Conservation (phyloP, 1,140 invertebrate genomes). For the Musca domestica region DNA sequence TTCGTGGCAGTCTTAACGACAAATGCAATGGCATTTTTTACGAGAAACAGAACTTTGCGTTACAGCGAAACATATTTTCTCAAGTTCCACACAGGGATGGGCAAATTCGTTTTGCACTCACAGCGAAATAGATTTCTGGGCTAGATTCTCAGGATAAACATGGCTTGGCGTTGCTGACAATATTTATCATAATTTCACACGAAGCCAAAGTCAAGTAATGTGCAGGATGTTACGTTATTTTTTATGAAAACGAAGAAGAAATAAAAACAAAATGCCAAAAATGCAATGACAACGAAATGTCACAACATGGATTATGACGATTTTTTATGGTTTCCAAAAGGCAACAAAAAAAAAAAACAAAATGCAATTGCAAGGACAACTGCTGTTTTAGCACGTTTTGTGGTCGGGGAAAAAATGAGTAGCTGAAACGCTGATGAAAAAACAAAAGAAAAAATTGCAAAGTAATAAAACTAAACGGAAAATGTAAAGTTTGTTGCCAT, state of each 20-base stretch:
- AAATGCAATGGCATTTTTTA: neutral
- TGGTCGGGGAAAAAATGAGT: neutral
- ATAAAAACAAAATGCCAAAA: constrained; percentile 13
- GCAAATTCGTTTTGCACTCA: too few relatives aligned
- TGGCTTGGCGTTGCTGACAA: neutral
- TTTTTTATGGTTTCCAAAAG: constrained; percentile 12
- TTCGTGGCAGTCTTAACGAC: neutral
- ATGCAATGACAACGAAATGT: constrained; percentile 14
- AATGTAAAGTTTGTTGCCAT: constrained; percentile 1
- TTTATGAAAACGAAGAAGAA: neutral
- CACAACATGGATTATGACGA: constrained; percentile 17
- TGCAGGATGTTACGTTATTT: neutral
- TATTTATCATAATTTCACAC: constrained; percentile 20
- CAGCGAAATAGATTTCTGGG: too few relatives aligned
- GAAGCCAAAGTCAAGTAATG: constrained; percentile 12
- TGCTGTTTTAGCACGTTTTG: neutral
- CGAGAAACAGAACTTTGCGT: neutral
- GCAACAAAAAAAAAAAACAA: too few relatives aligned
- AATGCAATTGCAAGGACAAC: neutral
- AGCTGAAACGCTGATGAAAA: neutral
- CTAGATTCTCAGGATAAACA: too few relatives aligned
- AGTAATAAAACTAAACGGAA: constrained; percentile 11
- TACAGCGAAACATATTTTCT: neutral
- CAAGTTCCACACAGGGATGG: too few relatives aligned
- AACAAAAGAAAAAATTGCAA: constrained; percentile 14